phyloP scores from a whole-genome alignment of 1,140 invertebrate genomes.

The Adoxophyes honmai region DNA sequence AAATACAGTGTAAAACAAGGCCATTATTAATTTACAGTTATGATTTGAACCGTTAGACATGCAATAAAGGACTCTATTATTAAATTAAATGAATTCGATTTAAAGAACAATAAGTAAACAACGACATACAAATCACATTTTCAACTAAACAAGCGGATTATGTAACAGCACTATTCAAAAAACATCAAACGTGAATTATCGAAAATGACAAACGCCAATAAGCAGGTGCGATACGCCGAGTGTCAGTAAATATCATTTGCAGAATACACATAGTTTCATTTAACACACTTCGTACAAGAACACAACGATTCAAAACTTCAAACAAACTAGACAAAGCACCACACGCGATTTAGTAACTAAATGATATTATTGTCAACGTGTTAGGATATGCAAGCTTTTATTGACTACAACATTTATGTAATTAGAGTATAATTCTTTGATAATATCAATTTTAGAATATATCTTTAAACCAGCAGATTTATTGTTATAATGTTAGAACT shows the following conservation, averaged over 20 bases:
- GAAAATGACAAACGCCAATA: conserved; percentile 57
- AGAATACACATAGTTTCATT: conserved; percentile 8
- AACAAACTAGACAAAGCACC: neutral
- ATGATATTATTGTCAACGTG: conserved; percentile 1
- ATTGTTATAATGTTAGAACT: too few species aligned
- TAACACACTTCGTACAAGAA: neutral
- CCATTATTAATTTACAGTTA: too few species aligned
- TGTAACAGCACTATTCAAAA: conserved; percentile 23
- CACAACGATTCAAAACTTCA: neutral
- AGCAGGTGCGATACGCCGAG: conserved; percentile 12
- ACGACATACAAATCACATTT: too few species aligned
- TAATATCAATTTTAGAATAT: neutral
- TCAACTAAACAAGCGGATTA: neutral
- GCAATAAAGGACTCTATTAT: too few species aligned
- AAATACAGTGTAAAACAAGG: too few species aligned
- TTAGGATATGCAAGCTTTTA: conserved; percentile 1
- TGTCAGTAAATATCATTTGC: conserved; percentile 28
- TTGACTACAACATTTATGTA: neutral
- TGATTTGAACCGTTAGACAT: too few species aligned
- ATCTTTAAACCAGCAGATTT: too few species aligned
- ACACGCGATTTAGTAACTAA: neutral
- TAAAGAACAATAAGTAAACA: too few species aligned
- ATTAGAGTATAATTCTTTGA: neutral
- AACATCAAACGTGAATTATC: conserved; percentile 53
- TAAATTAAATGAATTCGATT: too few species aligned